These are phyloP conservation scores for Beroe ovata DNA, from an alignment of 37 sponge, comb jelly and placozoan species.

Conservation along the genomic window DNA sequence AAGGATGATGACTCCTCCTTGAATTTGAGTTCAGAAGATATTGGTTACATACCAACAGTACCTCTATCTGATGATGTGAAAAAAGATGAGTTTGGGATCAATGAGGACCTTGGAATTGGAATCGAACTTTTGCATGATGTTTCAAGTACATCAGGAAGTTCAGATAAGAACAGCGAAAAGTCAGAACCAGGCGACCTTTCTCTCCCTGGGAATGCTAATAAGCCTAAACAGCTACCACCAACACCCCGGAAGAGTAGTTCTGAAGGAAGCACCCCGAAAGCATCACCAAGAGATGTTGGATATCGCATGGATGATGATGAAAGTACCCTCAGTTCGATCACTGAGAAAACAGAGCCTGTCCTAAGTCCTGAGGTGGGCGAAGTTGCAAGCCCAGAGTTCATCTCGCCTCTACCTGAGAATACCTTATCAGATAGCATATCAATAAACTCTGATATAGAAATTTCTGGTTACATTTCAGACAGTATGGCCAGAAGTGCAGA, in stretches of 20 bases:
- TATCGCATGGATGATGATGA: slow-evolving; percentile 35
- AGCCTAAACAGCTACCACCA: slow-evolving; percentile 18
- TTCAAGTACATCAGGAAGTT: background rate
- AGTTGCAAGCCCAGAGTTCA: background rate
- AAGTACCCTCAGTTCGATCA: slow-evolving; percentile 46
- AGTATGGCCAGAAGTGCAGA: slow-evolving; percentile 4
- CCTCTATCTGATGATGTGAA: background rate
- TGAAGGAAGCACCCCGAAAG: slow-evolving; percentile 60
- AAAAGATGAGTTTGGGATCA: background rate
- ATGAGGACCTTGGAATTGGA: slow-evolving; percentile 12
- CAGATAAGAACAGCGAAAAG: background rate
- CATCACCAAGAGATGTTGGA: slow-evolving; percentile 37
- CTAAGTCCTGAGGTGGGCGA: slow-evolving; percentile 17
- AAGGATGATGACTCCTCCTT: slow-evolving; percentile 54
- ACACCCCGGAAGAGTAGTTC: slow-evolving; percentile 28
- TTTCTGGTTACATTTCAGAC: slow-evolving; percentile 54
- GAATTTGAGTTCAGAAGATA: slow-evolving; percentile 60
- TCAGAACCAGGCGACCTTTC: background rate
- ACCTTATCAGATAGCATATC: slow-evolving; percentile 59
- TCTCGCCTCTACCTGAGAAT: slow-evolving; percentile 51
- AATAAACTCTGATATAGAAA: slow-evolving; percentile 27
- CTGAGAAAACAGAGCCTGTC: slow-evolving; percentile 58
- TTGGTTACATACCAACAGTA: slow-evolving; percentile 28
- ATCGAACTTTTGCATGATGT: background rate
- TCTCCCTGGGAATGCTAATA: too few relatives aligned